Evolutionary conservation across 2,797 vertebrate species (phyloP), one percentile per base, ranked within the genome.

Genomic region (Thamnophis elegans): DNA sequence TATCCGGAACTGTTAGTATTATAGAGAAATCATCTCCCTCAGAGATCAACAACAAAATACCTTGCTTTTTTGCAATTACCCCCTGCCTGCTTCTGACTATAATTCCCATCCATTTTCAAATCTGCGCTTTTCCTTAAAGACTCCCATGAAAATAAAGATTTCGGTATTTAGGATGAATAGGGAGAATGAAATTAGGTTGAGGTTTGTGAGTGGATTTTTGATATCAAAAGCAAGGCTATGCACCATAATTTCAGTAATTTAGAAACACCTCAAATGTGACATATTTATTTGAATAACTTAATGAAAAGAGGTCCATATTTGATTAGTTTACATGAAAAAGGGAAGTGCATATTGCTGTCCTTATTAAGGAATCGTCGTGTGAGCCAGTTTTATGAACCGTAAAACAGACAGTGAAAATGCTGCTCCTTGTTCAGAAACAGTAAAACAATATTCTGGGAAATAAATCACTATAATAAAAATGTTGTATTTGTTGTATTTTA

Each of bases 41-140:
- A 88, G 86, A 92, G 32, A 89, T 62, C 91, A 85, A 54, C 28
- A 68, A 68, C 82, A 91, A 91, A 65, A 87, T 32, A 28, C 36
- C 85, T 87, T 53, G 32, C 16, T 60, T 62, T 47, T 54, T 53
- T 91, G 59, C 59, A 91, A 18, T 60, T 55, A 54, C n/a, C 20
- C 86, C 59, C 42, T 91, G 54, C 47, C 14, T 60, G 20, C 54
- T 51, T 59, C 60, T 54, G 26, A n/a, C 2, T 22, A 59, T 42
- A n/a, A 56, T 91, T 25, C 22, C 51, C n/a, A 65, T 65, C 36
- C 53, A 86, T 87, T 87, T 87, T 22, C n/a, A 87, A 87, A 87
- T n/a, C 59, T 20, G 32, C 3, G 20, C 78, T 87, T 86, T 58
- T 25, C 20, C n/a, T 25, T 36, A 87, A 87, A 91, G 58, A 54